These are phyloP conservation scores for Drosophila sordidula DNA, from an alignment of 2,888 invertebrate genomes.

Conservation along the genomic window DNA sequence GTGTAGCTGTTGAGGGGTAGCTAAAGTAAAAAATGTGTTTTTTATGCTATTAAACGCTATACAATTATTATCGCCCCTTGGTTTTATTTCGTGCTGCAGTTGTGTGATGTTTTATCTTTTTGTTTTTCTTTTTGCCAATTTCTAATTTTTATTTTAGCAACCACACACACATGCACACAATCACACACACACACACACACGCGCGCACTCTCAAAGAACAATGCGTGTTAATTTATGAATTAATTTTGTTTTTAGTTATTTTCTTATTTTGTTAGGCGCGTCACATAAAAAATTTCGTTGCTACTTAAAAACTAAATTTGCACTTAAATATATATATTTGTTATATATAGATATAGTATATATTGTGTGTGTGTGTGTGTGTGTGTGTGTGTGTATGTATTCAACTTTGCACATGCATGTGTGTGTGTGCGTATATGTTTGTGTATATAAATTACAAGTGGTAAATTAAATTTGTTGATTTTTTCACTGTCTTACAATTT, in stretches of 20 bases:
- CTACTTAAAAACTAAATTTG: constrained; percentile 67
- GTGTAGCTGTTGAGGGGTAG: neutral
- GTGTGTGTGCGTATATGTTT: constrained; percentile 18
- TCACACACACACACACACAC: constrained; percentile 5
- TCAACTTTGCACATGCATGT: constrained; percentile 14
- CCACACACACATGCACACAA: neutral
- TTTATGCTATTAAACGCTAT: constrained; percentile 13
- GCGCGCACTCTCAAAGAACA: constrained; percentile 4
- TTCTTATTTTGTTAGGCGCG: constrained; percentile 10
- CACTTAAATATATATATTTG: constrained; percentile 19
- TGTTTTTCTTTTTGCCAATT: constrained; percentile 7
- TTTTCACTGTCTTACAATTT: neutral
- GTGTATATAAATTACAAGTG: constrained; percentile 41
- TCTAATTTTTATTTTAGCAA: constrained; percentile 3
- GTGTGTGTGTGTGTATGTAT: constrained; percentile 24
- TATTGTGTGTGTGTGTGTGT: constrained; percentile 17
- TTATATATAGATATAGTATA: constrained; percentile 6
- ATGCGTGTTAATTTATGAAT: constrained; percentile 11
- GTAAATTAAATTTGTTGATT: constrained; percentile 12
- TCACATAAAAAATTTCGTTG: constrained; percentile 52
- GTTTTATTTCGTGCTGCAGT: constrained; percentile 6
- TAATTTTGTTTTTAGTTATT: neutral
- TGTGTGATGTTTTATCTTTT: constrained; percentile 26
- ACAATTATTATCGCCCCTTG: constrained; percentile 13
- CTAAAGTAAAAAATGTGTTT: constrained; percentile 7